phyloP scores from a whole-genome alignment of 2,797 vertebrate genomes.

The Pipistrellus pipistrellus region DNA sequence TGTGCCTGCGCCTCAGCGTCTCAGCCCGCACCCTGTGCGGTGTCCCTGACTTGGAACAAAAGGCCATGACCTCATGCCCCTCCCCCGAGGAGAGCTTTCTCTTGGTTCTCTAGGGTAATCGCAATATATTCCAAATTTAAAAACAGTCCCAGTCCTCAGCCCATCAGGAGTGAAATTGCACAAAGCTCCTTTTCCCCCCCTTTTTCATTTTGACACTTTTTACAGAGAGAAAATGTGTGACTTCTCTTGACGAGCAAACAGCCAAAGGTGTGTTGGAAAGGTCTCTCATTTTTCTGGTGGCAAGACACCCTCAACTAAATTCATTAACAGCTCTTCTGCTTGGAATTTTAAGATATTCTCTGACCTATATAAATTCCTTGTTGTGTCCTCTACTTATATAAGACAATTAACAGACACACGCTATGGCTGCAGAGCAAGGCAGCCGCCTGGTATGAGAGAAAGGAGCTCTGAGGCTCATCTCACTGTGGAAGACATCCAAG shows the following conservation, averaged over 20 bases:
- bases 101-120: background rate
- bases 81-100: background rate
- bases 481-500: background rate
- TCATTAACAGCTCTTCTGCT: conserved; percentile 74
- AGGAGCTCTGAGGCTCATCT: background rate
- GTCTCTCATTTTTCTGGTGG: conserved; percentile 75
- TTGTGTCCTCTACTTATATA: conserved; percentile 24
- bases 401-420: background rate
- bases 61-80: background rate
- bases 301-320: conserved; percentile 65
- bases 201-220: conserved; percentile 60
- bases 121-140: background rate
- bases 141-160: background rate
- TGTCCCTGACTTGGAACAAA: background rate
- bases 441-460: fast-evolving
- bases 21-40: background rate
- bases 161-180: background rate
- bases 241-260: conserved; percentile 67
- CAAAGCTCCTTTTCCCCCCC: background rate
- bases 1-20: background rate
- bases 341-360: conserved; percentile 70
- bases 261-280: conserved; percentile 75
- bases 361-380: conserved; percentile 76
- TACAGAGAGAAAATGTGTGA: conserved; percentile 74
- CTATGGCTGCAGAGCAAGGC: background rate